Conservation (phyloP, 2,888 invertebrate genomes). For the Pandemis corylana region DNA sequence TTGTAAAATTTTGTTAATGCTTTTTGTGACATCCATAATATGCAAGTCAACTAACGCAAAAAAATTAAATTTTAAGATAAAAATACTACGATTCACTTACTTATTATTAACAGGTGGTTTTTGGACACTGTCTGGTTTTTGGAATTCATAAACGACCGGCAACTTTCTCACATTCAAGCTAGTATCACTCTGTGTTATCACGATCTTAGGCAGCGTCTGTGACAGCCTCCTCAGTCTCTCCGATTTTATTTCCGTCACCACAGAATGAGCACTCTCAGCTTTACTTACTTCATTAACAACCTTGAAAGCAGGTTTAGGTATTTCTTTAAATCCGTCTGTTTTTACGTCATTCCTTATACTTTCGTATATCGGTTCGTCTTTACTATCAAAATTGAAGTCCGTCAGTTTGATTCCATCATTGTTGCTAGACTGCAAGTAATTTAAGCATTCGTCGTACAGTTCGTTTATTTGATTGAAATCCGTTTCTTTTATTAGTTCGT, state of each 20-base stretch:
- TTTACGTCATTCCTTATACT: constrained; percentile 52
- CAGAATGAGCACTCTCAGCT: constrained; percentile 58
- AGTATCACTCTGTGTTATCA: constrained; percentile 73
- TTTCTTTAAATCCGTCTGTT: constrained; percentile 42
- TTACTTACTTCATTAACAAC: constrained; percentile 62
- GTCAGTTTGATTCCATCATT: constrained; percentile 2
- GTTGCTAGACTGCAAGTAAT: constrained; percentile 59
- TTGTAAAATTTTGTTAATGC: too few species aligned
- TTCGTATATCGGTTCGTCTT: constrained; percentile 61
- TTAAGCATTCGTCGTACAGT: constrained; percentile 75
- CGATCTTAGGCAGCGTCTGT: constrained; percentile 73
- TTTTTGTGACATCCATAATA: too few species aligned
- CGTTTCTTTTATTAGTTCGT: constrained; percentile 48
- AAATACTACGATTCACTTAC: constrained; percentile 29
- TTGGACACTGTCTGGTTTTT: constrained; percentile 40
- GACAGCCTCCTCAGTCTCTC: constrained; percentile 71
- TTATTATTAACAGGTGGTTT: constrained; percentile 42
- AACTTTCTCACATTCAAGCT: constrained; percentile 58
- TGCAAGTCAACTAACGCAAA: too few species aligned
- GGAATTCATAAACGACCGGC: constrained; percentile 37
- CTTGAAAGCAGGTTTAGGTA: constrained; percentile 55
- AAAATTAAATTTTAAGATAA: too few species aligned
- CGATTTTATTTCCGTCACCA: constrained; percentile 61
- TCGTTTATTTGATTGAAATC: constrained; percentile 70
- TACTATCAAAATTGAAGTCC: constrained; percentile 25